Percentiles rank a stretch among this genome's conserved stretches.
These are phyloP conservation scores for Lepidostoma basale DNA, from an alignment of 1,140 invertebrate species.

Conservation along the genomic window DNA sequence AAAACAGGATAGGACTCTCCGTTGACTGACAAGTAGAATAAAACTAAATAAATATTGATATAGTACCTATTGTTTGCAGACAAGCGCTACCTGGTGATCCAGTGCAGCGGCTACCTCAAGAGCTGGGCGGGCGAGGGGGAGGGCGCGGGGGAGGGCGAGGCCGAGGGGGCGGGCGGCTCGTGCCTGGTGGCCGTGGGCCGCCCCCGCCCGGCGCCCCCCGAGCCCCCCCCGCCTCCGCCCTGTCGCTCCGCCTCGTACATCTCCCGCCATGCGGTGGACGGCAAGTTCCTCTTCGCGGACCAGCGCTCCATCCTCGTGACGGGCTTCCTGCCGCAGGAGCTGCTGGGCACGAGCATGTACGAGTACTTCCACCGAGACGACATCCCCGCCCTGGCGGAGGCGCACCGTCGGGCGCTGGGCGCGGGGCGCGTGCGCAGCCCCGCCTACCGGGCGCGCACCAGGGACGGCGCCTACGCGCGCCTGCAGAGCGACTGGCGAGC, in stretches of 20 bases:
- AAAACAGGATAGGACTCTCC: too few species aligned
- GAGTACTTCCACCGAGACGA: constrained; percentile 91
- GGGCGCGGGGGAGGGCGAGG: constrained; percentile 65
- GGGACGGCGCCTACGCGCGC: constrained; percentile 74
- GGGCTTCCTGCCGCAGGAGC: constrained; percentile 91
- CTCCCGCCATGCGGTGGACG: constrained; percentile 90
- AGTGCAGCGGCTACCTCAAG: constrained; percentile 79
- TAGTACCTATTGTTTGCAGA: constrained; percentile 47
- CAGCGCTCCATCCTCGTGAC: constrained; percentile 86
- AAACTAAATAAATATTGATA: too few species aligned
- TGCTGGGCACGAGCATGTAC: constrained; percentile 91
- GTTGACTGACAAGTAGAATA: too few species aligned
- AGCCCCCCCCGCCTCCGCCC: constrained; percentile 57
- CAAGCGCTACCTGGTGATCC: constrained; percentile 56
- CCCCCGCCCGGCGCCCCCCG: constrained; percentile 66
- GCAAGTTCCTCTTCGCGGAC: constrained; percentile 96
- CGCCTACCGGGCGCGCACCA: constrained; percentile 80
- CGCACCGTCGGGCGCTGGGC: constrained; percentile 80
- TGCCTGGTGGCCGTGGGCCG: constrained; percentile 86
- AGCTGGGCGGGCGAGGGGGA: constrained; percentile 83
- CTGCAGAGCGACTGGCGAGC: constrained; percentile 85
- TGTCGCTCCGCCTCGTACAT: constrained; percentile 73
- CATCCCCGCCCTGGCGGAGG: constrained; percentile 78
- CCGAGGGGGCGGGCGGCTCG: constrained; percentile 77
- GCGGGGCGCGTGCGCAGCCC: constrained; percentile 70